Base-by-base conservation (phyloP, 2,113 vertebrate species). In the Leucosticte australis region DNA sequence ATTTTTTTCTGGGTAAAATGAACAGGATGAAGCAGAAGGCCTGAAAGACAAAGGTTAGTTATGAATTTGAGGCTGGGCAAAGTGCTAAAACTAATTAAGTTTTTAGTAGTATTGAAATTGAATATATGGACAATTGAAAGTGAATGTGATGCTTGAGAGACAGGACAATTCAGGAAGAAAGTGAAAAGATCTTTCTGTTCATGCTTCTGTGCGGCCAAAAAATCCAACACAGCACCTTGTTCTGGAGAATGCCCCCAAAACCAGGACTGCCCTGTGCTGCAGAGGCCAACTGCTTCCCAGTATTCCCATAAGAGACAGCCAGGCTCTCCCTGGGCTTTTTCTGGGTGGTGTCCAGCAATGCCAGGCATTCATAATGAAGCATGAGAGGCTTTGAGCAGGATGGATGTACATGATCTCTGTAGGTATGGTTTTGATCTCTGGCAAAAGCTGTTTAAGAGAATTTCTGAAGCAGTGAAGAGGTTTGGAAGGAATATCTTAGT, bases 231-330 rank as follows among this genome's bases (percentile, higher is more conserved):
- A 44, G 24, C 2, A 1, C 19, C 39, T 82, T 56, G 7, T 37
- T 88, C 65, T 74, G 70, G 46, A 52, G 52, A 74, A n/a, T 41
- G 46, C 21, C 28, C 12, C 11, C 90, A 35, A 74, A 84, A 14
- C 15, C n/a, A 13, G 52, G 15, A 39, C 41, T 27, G 6, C 9
- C 9, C 10, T 0, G 2, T 15, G 20, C 53, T 56, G 44, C 0
- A 4, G 23, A 33, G 13, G 22, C 65, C 18, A 52, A 33, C 19
- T 60, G 23, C 27, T 41, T 74, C 50, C 31, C 27, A 47, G 7
- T 28, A 13, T 28, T 83, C 50, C 56, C 41, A 16, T 44, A 9
- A 77, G 59, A 65, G 37, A 14, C 20, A 53, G 14, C 21, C 46
- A 46, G 33, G 41, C 23, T 68, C 23, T 39, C 20, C 28, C 41